phyloP scores from a whole-genome alignment of 2,888 invertebrate genomes.

The Meteorus cinctellus region DNA sequence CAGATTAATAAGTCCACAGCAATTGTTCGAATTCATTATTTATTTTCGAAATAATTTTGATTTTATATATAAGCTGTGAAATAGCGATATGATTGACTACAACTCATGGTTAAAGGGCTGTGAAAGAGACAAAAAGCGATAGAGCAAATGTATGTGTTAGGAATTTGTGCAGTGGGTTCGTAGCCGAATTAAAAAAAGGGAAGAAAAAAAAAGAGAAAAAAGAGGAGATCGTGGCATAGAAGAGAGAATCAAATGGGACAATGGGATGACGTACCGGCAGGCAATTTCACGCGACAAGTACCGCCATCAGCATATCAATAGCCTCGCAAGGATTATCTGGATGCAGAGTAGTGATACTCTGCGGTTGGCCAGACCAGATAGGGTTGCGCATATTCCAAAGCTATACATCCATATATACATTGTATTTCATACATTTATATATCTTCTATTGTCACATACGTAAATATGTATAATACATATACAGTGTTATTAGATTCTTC shows the following conservation, averaged over 20 bases:
- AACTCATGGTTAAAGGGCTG: neutral
- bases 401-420: conserved; percentile 28
- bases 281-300: conserved; percentile 74
- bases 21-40: no score
- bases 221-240: conserved; percentile 1
- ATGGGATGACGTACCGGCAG: conserved; percentile 66
- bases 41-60: neutral
- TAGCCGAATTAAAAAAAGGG: conserved; percentile 33
- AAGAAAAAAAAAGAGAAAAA: conserved; percentile 12
- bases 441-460: conserved; percentile 1
- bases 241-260: conserved; percentile 64
- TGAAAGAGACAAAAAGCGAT: neutral
- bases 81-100: neutral
- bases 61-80: neutral
- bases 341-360: conserved; percentile 67
- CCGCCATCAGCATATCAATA: conserved; percentile 73
- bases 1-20: no score
- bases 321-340: conserved; percentile 70
- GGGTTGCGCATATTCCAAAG: conserved; percentile 63
- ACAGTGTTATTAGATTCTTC: conserved; percentile 19
- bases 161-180: conserved; percentile 18
- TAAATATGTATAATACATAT: neutral
- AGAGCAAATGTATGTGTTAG: conserved; percentile 2
- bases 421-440: conserved; percentile 23
- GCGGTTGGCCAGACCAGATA: conserved; percentile 72